Base-by-base conservation (phyloP, 2,113 vertebrate genomes). In the Peromyscus californicus region DNA sequence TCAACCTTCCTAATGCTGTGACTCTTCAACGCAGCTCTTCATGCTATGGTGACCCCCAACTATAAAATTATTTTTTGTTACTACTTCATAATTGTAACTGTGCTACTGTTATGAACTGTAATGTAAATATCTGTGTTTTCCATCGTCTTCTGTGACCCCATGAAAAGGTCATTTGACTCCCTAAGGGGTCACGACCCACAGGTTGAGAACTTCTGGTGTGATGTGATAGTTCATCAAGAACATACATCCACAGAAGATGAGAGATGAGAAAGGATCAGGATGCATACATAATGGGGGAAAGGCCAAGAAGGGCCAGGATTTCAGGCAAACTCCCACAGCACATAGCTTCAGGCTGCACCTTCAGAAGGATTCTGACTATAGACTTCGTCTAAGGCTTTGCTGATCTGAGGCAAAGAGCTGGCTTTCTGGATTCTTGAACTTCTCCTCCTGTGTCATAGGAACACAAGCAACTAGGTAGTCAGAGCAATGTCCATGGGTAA, bases 261-360 rank as follows among this genome's bases (percentile, higher is more conserved):
- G 22, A 15, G 26, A 22, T 9, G 61, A 45, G 24, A 76, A 59
- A 51, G 8, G n/a, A 63, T 11, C 36, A 63, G 1, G 45, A 2
- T 7, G 17, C 1, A 3, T 2, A 31, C 7, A 16, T 3, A 57
- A 54, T 1, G 2, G 24, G 8, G 24, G 31, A 72, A 67, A 36
- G 45, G 59, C 11, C 59, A 89, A 36, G 6, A 29, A 31, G 7
- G 2, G 5, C 1, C 11, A 69, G 29, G 48, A 45, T 11, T 85
- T 61, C 76, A 70, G 48, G 67, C 2, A 59, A 54, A 76, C 39
- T 36, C 36, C 10, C 42, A 4, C 2, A n/a, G 54, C 29, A 13
- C 11, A 24, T 39, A 42, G 19, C 59, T 67, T 29, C 54, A 54
- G 36, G 15, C 39, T 57, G 48, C 12, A 9, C 26, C 72, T 13